Base-by-base conservation (phyloP, 2,797 vertebrate genomes). In the Neomorphus geoffroyi region DNA sequence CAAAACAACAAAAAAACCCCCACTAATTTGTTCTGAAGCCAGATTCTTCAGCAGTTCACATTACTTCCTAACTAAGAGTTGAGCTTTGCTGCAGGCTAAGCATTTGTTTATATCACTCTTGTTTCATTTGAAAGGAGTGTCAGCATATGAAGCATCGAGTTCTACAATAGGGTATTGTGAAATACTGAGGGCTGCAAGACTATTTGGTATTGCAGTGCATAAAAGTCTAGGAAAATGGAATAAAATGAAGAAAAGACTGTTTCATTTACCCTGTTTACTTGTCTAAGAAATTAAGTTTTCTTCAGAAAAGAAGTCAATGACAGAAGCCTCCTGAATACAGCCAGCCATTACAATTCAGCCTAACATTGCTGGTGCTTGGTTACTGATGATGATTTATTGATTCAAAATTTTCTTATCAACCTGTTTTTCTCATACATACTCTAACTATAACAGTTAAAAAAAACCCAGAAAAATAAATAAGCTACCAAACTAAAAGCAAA, bases 31-130 rank as follows among this genome's bases (percentile, higher is more conserved):
- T 86, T 87, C 60, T 66, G 64, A 90, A 92, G 33, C 22, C 69
- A 90, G 30, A 37, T 50, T 92, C 71, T 79, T 82, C 85, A 82
- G 32, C 57, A 66, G 51, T 69, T 88, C 66, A 45, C 45, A 35
- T 28, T 89, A 57, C 27, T 89, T 45, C 41, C 43, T 45, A 61
- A 86, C 50, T 62, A 82, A 53, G 6, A 61, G 11, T 11, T 70
- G 35, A 93, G 75, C n/a, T 94, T 91, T 90, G 53, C 93, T 80
- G 54, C 64, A 75, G 71, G 87, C 60, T 66, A 86, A 86, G 26
- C 67, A 57, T 95, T 94, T 93, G 64, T 90, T 93, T 88, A 24
- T 75, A n/a, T 48, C 57, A 69, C 27, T 86, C 41, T 54, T 75
- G 24, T 32, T 89, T 87, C 24, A 35, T 89, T 88, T 86, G 72